Conservation (phyloP, 2,888 invertebrate species). For the Hypselothyrea guttata region DNA sequence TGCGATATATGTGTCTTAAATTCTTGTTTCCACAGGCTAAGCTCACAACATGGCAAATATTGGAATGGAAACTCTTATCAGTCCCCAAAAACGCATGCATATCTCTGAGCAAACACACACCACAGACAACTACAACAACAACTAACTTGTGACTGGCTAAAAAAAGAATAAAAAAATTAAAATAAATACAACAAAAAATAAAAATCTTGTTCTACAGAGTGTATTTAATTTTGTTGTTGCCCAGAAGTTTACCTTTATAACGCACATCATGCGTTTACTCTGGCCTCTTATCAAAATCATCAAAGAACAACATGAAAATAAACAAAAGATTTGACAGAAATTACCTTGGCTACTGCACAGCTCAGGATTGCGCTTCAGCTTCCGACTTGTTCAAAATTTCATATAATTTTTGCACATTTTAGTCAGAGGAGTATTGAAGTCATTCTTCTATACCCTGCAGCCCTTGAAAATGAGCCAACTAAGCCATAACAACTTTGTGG, state of each 20-base stretch:
- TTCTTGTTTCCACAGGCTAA: slow-evolving; percentile 1
- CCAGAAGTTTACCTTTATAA: slow-evolving; percentile 40
- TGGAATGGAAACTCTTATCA: slow-evolving; percentile 57
- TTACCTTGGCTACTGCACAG: slow-evolving; percentile 29
- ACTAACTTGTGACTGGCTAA: slow-evolving; percentile 29
- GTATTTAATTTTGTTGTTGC: slow-evolving; percentile 19
- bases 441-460: too few relatives aligned
- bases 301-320: slow-evolving; percentile 16
- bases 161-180: slow-evolving; percentile 15
- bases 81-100: slow-evolving; percentile 50
- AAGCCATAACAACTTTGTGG: too few relatives aligned
- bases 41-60: slow-evolving; percentile 50
- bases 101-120: slow-evolving; percentile 54
- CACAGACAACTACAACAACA: neutral
- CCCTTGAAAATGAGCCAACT: too few relatives aligned
- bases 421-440: too few relatives aligned
- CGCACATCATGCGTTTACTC: slow-evolving; percentile 41
- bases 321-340: neutral
- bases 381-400: too few relatives aligned
- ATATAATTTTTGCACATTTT: too few relatives aligned
- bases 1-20: too few relatives aligned
- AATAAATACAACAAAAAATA: slow-evolving; percentile 17
- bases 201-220: neutral
- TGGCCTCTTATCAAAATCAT: slow-evolving; percentile 50
- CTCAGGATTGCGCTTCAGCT: neutral